These are phyloP conservation scores for Mastigias papua DNA, from an alignment of 30 jellyfish, hydroid and myxozoan genomes.

Conservation along the genomic window DNA sequence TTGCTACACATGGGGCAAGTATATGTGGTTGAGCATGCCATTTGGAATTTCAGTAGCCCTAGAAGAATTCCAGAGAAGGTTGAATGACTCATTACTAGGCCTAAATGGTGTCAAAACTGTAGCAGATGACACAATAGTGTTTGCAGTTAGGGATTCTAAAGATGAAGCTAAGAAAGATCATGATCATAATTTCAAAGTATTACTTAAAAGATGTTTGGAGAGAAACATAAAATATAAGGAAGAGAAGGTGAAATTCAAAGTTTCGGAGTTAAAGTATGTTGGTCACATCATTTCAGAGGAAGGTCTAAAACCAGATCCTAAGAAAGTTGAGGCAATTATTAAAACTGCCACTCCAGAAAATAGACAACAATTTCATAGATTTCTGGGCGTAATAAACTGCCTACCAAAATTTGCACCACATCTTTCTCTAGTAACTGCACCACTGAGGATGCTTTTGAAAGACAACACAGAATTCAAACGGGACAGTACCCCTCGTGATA, in stretches of 20 bases:
- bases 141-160: constrained; percentile 38
- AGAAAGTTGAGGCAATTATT: constrained; percentile 34
- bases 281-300: no score
- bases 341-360: background rate
- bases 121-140: constrained; percentile 40
- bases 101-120: constrained; percentile 12
- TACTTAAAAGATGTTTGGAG: background rate
- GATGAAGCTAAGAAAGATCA: no score
- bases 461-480: constrained; percentile 6
- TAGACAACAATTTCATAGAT: constrained; percentile 5
- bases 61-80: constrained; percentile 40
- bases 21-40: constrained; percentile 3
- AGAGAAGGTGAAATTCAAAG: constrained; percentile 27
- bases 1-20: constrained; percentile 30
- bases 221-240: constrained; percentile 1
- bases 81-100: constrained; percentile 1
- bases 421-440: no score
- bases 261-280: no score
- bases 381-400: constrained; percentile 36
- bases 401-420: constrained; percentile 30
- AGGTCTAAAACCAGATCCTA: constrained; percentile 64
- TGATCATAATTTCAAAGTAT: constrained; percentile 2
- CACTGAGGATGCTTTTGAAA: constrained; percentile 35
- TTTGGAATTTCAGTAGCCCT: constrained; percentile 30
- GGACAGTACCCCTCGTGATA: constrained; percentile 28